A percentile compares a stretch with the other conserved stretches of the same genome.
phyloP scores from a whole-genome alignment of 2,888 invertebrate genomes.

The Agrypnus murinus region DNA sequence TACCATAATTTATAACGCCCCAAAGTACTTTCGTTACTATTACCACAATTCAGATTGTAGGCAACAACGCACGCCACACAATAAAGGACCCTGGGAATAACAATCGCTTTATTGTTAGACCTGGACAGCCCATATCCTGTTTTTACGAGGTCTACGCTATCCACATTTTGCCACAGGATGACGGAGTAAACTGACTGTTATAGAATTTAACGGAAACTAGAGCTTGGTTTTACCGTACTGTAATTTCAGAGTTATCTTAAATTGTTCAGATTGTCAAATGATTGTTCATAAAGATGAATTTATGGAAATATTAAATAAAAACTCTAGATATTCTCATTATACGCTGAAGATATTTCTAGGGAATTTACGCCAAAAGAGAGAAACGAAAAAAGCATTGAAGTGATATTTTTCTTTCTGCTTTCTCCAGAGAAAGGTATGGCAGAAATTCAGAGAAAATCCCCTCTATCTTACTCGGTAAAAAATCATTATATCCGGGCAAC shows the following conservation, averaged over 20 bases:
- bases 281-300: background rate
- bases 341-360: background rate
- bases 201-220: constrained; percentile 10
- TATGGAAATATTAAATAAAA: too few relatives aligned
- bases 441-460: constrained; percentile 39
- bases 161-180: constrained; percentile 24
- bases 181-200: constrained; percentile 24
- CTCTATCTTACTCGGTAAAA: constrained; percentile 42
- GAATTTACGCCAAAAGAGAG: background rate
- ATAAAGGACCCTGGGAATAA: constrained; percentile 33
- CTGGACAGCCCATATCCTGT: constrained; percentile 33
- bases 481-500: constrained; percentile 45
- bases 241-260: background rate
- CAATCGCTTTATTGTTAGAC: constrained; percentile 36
- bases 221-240: background rate
- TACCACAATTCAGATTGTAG: constrained; percentile 33
- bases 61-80: constrained; percentile 30
- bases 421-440: constrained; percentile 27
- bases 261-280: background rate
- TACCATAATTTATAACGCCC: constrained; percentile 28
- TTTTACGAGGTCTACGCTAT: constrained; percentile 25
- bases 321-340: too few relatives aligned
- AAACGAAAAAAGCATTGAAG: background rate
- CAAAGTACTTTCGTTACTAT: constrained; percentile 28
- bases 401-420: constrained; percentile 13